Conservation (phyloP, 2,888 invertebrate species). For the Abrostola triplasia region DNA sequence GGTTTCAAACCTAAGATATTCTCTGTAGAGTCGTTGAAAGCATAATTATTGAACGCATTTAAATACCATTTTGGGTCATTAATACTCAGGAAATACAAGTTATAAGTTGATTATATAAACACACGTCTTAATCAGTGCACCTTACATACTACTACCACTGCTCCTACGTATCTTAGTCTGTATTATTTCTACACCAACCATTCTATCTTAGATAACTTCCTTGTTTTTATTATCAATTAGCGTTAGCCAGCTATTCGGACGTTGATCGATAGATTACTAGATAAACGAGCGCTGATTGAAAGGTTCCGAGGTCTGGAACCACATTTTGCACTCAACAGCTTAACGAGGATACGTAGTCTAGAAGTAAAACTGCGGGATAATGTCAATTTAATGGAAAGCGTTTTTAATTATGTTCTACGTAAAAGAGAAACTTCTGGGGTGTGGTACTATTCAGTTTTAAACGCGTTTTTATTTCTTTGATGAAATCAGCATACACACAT, state of each 20-base stretch:
- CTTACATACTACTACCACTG: too few relatives aligned
- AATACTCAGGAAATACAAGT: too few relatives aligned
- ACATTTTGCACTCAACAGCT: constrained; percentile 56
- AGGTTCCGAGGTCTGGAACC: constrained; percentile 53
- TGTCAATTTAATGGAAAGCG: constrained; percentile 31
- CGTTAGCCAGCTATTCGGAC: constrained; percentile 46
- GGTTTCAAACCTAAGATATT: too few relatives aligned
- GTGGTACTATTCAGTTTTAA: too few relatives aligned
- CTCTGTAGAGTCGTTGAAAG: too few relatives aligned
- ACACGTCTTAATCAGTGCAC: too few relatives aligned
- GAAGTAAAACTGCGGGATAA: constrained; percentile 28
- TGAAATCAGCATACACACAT: too few relatives aligned
- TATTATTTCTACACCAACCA: constrained; percentile 5
- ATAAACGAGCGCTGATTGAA: constrained; percentile 58
- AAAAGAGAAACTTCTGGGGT: constrained; percentile 12
- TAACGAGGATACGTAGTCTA: constrained; percentile 48
- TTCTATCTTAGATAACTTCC: constrained; percentile 25
- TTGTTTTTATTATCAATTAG: constrained; percentile 55
- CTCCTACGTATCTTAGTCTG: too few relatives aligned
- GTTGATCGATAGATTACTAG: constrained; percentile 55
- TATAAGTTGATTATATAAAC: too few relatives aligned
- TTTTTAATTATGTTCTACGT: constrained; percentile 24
- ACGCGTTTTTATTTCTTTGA: too few relatives aligned
- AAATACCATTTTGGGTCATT: too few relatives aligned
- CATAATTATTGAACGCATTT: too few relatives aligned